A percentile compares a stretch with the other conserved stretches of the same genome.
phyloP scores from a whole-genome alignment of 1,140 invertebrate genomes.

The Temnothorax nylanderi region DNA sequence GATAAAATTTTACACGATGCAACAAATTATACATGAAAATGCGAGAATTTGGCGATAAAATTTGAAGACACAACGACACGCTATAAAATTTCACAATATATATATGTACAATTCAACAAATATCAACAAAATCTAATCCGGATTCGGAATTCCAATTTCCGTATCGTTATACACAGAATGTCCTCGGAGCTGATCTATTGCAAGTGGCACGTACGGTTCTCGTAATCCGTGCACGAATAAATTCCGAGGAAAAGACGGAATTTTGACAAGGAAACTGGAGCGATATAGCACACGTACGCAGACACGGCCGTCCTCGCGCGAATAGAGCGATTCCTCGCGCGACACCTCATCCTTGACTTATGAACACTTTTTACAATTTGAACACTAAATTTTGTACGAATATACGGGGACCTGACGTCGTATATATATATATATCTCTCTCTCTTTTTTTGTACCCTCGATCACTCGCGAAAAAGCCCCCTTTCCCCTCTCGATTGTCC shows the following conservation, averaged over 20 bases:
- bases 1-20: conserved; percentile 22
- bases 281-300: conserved; percentile 32
- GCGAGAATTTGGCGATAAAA: conserved; percentile 33
- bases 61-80: conserved; percentile 39
- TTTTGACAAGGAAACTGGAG: neutral
- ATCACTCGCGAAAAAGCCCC: conserved; percentile 21
- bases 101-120: conserved; percentile 43
- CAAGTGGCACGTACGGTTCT: neutral
- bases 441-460: conserved; percentile 37
- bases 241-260: conserved; percentile 30
- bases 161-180: neutral
- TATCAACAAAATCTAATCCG: conserved; percentile 43
- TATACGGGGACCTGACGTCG: conserved; percentile 40
- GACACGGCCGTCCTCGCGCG: conserved; percentile 6
- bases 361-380: conserved; percentile 74
- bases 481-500: neutral
- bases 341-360: conserved; percentile 56
- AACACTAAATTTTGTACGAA: conserved; percentile 75
- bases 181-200: neutral
- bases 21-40: conserved; percentile 44
- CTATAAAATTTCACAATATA: conserved; percentile 37
- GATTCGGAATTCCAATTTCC: conserved; percentile 1
- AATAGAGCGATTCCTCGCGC: conserved; percentile 41
- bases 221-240: neutral
- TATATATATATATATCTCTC: neutral